A percentile compares a stretch with the other conserved stretches of the same genome.
These are phyloP conservation scores for Dendrolimus kikuchii DNA, from an alignment of 1,140 invertebrate genomes.

Conservation along the genomic window DNA sequence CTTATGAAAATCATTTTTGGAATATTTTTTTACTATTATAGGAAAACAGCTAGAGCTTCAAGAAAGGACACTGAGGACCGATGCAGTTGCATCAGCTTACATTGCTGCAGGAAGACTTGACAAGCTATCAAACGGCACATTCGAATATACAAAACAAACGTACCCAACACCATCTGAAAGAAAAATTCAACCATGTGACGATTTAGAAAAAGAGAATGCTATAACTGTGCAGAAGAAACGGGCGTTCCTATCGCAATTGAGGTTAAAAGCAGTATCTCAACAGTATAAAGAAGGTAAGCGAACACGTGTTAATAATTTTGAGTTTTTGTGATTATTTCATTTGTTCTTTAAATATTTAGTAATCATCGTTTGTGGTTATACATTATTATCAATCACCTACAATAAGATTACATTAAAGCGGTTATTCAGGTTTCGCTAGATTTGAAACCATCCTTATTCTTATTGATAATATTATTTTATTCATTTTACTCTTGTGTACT, in stretches of 20 bases:
- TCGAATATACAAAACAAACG: not conserved
- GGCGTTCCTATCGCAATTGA: conserved; percentile 37
- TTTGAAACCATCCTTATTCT: too few species aligned
- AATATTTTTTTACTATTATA: conserved; percentile 23
- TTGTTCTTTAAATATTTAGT: too few species aligned
- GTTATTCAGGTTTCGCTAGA: too few species aligned
- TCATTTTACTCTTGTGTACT: too few species aligned
- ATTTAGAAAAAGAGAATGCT: conserved; percentile 13
- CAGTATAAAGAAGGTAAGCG: conserved; percentile 39
- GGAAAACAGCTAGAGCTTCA: conserved; percentile 39
- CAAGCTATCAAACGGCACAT: conserved; percentile 18
- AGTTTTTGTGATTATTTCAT: too few species aligned
- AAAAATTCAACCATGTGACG: conserved; percentile 5
- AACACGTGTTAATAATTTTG: too few species aligned
- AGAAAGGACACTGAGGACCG: conserved; percentile 37
- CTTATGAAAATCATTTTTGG: not conserved
- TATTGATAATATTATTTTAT: too few species aligned
- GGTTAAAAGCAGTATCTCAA: conserved; percentile 33
- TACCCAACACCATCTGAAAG: not conserved
- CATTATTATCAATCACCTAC: too few species aligned
- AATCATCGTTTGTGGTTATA: too few species aligned
- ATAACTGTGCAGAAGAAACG: conserved; percentile 27
- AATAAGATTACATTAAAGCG: too few species aligned
- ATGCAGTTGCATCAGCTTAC: conserved; percentile 45
- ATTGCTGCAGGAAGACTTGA: conserved; percentile 47